Percentiles rank a stretch among this genome's conserved stretches.
Evolutionary conservation across 2,113 vertebrate genomes (phyloP).

Genomic region (Recurvirostra avosetta): DNA sequence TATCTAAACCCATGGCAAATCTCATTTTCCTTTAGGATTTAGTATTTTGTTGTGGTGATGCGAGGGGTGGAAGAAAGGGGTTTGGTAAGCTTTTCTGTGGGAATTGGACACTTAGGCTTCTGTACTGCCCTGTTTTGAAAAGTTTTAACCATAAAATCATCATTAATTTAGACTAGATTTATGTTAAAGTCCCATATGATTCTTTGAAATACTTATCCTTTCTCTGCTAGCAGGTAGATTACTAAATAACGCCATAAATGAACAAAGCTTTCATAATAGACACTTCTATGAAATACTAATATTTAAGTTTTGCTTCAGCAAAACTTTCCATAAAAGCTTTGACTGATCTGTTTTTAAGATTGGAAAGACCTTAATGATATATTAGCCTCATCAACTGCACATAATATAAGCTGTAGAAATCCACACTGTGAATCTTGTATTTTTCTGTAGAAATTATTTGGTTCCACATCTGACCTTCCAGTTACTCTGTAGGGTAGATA

Average conservation of each 20-base stretch:
- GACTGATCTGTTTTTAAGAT: neutral
- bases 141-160: neutral
- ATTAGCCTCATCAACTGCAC: neutral
- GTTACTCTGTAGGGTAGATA: neutral
- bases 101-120: neutral
- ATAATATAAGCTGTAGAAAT: neutral
- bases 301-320: neutral
- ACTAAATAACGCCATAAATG: neutral
- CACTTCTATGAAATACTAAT: neutral
- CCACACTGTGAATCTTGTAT: neutral
- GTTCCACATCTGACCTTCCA: neutral
- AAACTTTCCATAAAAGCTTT: neutral
- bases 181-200: neutral
- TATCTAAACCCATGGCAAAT: too few relatives aligned
- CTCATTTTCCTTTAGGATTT: too few relatives aligned
- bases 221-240: neutral
- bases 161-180: neutral
- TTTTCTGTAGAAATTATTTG: neutral
- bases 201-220: neutral
- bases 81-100: neutral
- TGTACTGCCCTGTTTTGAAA: neutral
- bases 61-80: neutral
- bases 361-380: neutral
- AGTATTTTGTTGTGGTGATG: neutral
- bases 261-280: neutral